Conservation (phyloP, 2,113 vertebrate genomes). For the Geothlypis trichas region DNA sequence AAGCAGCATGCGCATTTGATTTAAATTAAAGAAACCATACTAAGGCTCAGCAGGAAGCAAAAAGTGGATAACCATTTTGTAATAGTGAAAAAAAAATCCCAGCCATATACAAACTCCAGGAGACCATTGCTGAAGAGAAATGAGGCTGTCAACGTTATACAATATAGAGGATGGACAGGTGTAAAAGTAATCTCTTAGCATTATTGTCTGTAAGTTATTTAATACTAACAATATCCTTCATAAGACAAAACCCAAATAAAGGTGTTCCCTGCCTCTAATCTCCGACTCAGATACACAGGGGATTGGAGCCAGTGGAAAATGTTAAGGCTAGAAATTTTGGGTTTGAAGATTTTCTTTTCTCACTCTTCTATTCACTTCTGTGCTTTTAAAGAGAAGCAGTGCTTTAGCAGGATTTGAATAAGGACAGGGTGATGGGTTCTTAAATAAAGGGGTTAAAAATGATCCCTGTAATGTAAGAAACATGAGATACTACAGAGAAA, state of each 20-base stretch:
- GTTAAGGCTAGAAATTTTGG: background rate
- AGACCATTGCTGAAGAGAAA: background rate
- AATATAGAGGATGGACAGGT: background rate
- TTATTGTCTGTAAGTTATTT: background rate
- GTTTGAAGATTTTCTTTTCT: background rate
- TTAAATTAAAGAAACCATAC: slow-evolving; percentile 52
- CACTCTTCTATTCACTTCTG: background rate
- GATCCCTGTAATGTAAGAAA: background rate
- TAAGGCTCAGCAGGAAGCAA: slow-evolving; percentile 39
- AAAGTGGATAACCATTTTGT: slow-evolving; percentile 45
- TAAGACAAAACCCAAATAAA: background rate
- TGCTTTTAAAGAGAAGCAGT: background rate
- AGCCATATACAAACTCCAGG: background rate
- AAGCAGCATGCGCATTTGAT: slow-evolving; percentile 51
- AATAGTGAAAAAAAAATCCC: background rate
- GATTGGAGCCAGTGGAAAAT: background rate
- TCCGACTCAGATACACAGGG: background rate
- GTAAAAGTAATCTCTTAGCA: background rate
- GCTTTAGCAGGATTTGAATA: background rate
- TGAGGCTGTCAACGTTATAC: background rate
- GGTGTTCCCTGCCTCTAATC: background rate
- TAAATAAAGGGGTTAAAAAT: background rate
- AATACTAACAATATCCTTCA: background rate
- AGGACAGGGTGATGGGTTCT: background rate
- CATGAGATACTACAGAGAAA: background rate